Evolutionary conservation across 1,140 invertebrate genomes (phyloP).

Genomic region (Leptinotarsa texana): DNA sequence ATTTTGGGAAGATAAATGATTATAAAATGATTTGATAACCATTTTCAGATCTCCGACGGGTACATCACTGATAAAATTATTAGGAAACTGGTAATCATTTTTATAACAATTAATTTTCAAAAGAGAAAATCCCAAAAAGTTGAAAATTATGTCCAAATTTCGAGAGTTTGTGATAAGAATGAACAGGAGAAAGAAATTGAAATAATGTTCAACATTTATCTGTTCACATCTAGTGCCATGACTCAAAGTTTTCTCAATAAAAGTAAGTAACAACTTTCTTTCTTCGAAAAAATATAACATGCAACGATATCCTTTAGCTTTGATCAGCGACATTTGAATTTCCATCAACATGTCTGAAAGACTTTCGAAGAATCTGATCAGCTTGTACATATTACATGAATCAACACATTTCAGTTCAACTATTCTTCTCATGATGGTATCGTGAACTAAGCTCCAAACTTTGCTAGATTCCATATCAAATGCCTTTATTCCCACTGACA

Average conservation of each 20-base stretch:
- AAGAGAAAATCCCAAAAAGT: conserved; percentile 38
- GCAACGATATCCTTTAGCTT: background rate
- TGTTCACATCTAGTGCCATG: conserved; percentile 37
- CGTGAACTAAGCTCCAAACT: conserved; percentile 37
- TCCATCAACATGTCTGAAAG: conserved; percentile 31
- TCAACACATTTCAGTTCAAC: conserved; percentile 28
- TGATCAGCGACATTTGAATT: conserved; percentile 22
- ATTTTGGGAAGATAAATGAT: conserved; percentile 29
- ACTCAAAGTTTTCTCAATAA: conserved; percentile 26
- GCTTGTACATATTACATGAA: conserved; percentile 25
- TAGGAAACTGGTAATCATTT: conserved; percentile 32
- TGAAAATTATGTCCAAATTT: conserved; percentile 42
- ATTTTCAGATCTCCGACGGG: conserved; percentile 32
- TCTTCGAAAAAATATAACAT: conserved; percentile 38
- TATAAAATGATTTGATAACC: conserved; percentile 33
- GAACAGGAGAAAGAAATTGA: conserved; percentile 33
- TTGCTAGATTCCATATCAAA: conserved; percentile 15
- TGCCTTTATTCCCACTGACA: conserved; percentile 3
- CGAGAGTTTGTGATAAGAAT: conserved; percentile 29
- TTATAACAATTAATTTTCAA: conserved; percentile 34
- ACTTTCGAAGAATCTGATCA: conserved; percentile 34
- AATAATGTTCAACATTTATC: conserved; percentile 5
- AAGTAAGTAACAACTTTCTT: conserved; percentile 25
- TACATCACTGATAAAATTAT: conserved; percentile 34
- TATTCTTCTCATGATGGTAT: conserved; percentile 21